A percentile compares a stretch with the other conserved stretches of the same genome.
Conservation (phyloP, 1,140 invertebrate species). For the Drosophila watanabei region DNA sequence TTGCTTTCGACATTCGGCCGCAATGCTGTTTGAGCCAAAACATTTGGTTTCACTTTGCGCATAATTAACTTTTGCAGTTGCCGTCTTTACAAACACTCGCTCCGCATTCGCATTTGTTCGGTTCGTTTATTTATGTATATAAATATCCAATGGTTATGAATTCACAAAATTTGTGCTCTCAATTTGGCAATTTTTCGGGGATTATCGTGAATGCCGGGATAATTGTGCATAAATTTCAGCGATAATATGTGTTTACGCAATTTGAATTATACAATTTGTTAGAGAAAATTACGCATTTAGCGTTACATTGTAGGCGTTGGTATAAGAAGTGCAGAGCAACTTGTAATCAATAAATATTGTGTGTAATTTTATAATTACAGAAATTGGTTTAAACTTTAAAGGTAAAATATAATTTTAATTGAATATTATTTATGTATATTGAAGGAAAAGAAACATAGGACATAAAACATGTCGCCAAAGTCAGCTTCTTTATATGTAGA, state of each 20-base stretch:
- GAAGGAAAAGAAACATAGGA: too few relatives aligned
- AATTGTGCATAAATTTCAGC: conserved; percentile 36
- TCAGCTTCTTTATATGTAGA: too few relatives aligned
- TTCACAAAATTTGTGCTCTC: conserved; percentile 29
- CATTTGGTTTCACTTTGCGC: conserved; percentile 68
- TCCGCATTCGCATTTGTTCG: conserved; percentile 6
- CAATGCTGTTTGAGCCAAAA: conserved; percentile 54
- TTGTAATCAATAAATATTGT: neutral
- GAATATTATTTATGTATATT: too few relatives aligned
- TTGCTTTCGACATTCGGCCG: conserved; percentile 51
- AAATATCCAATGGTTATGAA: conserved; percentile 26
- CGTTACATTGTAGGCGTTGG: neutral
- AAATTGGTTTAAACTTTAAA: too few relatives aligned
- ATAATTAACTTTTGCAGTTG: conserved; percentile 62
- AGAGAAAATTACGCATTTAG: neutral
- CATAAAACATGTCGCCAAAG: too few relatives aligned
- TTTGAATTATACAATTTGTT: conserved; percentile 14
- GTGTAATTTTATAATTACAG: neutral
- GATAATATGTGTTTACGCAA: conserved; percentile 30
- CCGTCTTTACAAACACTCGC: conserved; percentile 33
- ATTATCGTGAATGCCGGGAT: conserved; percentile 30
- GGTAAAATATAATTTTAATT: too few relatives aligned
- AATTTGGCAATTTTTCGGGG: conserved; percentile 27
- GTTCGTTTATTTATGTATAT: conserved; percentile 44
- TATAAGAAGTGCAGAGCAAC: neutral